A percentile compares a stretch with the other conserved stretches of the same genome.
Conservation (phyloP, 2,888 invertebrate genomes). For the Campoplex nolae region DNA sequence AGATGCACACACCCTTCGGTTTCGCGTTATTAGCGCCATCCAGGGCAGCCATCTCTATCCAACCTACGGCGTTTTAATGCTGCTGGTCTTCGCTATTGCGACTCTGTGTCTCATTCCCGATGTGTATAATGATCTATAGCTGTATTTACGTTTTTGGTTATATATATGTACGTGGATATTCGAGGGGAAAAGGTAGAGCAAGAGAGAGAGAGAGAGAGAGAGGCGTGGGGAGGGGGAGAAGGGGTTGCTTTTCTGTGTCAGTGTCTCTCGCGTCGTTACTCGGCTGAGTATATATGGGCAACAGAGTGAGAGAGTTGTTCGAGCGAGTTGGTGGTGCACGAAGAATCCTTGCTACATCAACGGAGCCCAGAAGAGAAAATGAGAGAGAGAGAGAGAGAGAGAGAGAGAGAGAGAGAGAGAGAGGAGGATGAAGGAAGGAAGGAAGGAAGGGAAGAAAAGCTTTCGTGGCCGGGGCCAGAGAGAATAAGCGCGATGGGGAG, state of each 20-base stretch:
- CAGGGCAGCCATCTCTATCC: slow-evolving; percentile 61
- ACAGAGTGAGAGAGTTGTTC: slow-evolving; percentile 39
- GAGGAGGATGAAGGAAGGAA: slow-evolving; percentile 57
- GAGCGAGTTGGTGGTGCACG: slow-evolving; percentile 49
- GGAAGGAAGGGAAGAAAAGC: slow-evolving; percentile 56
- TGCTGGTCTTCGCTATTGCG: slow-evolving; percentile 38
- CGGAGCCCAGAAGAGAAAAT: slow-evolving; percentile 21
- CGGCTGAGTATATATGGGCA: slow-evolving; percentile 64
- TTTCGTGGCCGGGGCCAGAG: slow-evolving; percentile 59
- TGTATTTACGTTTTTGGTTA: slow-evolving; percentile 3
- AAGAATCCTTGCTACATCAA: slow-evolving; percentile 44
- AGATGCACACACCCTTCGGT: slow-evolving; percentile 64
- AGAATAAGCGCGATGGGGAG: slow-evolving; percentile 55
- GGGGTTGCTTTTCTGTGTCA: slow-evolving; percentile 62
- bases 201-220: slow-evolving; percentile 22
- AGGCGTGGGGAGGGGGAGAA: neutral
- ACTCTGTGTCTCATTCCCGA: slow-evolving; percentile 53
- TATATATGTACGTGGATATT: slow-evolving; percentile 17
- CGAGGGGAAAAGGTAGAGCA: neutral
- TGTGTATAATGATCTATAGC: slow-evolving; percentile 36
- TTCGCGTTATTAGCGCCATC: slow-evolving; percentile 80
- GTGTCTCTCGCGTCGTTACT: slow-evolving; percentile 57
- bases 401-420: slow-evolving; percentile 22
- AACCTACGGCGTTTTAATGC: slow-evolving; percentile 42
- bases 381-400: slow-evolving; percentile 23